phyloP scores from a whole-genome alignment of 2,888 invertebrate genomes.

The Sylvicola cinctus region DNA sequence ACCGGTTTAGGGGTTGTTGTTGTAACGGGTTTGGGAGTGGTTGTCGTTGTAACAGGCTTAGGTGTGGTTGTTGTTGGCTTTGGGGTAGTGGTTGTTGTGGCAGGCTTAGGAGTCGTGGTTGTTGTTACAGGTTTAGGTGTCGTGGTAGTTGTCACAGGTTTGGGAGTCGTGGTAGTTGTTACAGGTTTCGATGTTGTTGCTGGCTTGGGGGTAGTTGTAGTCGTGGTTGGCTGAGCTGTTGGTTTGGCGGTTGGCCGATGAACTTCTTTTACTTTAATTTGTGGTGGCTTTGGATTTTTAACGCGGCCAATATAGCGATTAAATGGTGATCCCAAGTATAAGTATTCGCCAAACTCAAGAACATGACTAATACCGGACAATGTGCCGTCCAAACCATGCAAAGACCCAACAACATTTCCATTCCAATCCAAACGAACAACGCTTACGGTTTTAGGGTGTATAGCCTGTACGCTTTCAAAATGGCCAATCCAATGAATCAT shows the following conservation, averaged over 20 bases:
- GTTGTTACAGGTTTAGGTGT: constrained; percentile 13
- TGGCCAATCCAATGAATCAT: constrained; percentile 46
- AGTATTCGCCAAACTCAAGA: constrained; percentile 37
- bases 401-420: constrained; percentile 48
- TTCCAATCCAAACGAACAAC: constrained; percentile 45
- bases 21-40: constrained; percentile 10
- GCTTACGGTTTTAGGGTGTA: constrained; percentile 29
- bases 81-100: constrained; percentile 10
- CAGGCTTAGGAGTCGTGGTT: constrained; percentile 11
- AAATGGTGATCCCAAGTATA: constrained; percentile 48
- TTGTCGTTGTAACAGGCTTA: constrained; percentile 8
- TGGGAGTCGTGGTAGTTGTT: constrained; percentile 8
- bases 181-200: constrained; percentile 10
- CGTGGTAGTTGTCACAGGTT: constrained; percentile 7
- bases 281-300: constrained; percentile 26
- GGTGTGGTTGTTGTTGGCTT: constrained; percentile 8
- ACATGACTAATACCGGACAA: constrained; percentile 39
- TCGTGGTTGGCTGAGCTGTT: constrained; percentile 9
- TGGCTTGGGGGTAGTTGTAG: constrained; percentile 4
- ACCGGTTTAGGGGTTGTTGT: constrained; percentile 11
- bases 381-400: constrained; percentile 38
- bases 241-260: constrained; percentile 11
- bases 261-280: constrained; percentile 19
- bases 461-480: constrained; percentile 27
- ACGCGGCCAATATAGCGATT: constrained; percentile 42